Percentiles rank a stretch among this genome's conserved stretches.
Evolutionary conservation across 2,888 invertebrate genomes (phyloP).

Genomic region (Chymomyza fuscimana): DNA sequence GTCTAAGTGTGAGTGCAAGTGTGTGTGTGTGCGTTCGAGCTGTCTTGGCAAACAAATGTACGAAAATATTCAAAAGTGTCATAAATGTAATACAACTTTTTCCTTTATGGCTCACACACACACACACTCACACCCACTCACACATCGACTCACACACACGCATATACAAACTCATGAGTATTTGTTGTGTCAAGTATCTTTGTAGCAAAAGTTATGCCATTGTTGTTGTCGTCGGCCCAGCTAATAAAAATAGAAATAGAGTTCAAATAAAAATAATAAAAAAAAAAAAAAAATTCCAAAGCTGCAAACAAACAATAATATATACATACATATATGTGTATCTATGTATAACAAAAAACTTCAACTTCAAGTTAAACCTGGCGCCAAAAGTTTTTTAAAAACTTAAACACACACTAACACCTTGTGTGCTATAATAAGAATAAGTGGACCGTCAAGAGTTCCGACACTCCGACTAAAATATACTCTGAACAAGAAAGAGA

Average conservation of each 20-base stretch:
- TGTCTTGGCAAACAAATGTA: constrained; percentile 4
- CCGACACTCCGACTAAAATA: too few species aligned
- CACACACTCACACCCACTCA: neutral
- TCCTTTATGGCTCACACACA: constrained; percentile 48
- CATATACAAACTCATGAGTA: constrained; percentile 4
- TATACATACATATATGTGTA: neutral
- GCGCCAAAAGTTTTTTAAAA: constrained; percentile 13
- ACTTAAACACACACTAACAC: constrained; percentile 11
- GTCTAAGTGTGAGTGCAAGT: neutral
- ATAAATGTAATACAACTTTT: constrained; percentile 71
- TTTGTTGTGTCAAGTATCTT: constrained; percentile 1
- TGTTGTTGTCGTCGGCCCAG: constrained; percentile 51
- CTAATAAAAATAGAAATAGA: constrained; percentile 70
- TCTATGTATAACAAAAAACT: neutral
- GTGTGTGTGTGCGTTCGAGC: neutral
- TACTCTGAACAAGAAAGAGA: too few species aligned
- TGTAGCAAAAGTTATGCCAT: constrained; percentile 32
- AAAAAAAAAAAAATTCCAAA: constrained; percentile 23
- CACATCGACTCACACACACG: neutral
- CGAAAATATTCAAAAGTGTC: constrained; percentile 66
- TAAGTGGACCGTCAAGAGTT: too few species aligned
- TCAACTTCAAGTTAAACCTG: neutral
- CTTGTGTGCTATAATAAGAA: neutral
- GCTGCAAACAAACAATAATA: constrained; percentile 38
- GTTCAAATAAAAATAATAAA: constrained; percentile 58